Conservation (phyloP, 1,140 invertebrate genomes). For the Drosophila parvula region DNA sequence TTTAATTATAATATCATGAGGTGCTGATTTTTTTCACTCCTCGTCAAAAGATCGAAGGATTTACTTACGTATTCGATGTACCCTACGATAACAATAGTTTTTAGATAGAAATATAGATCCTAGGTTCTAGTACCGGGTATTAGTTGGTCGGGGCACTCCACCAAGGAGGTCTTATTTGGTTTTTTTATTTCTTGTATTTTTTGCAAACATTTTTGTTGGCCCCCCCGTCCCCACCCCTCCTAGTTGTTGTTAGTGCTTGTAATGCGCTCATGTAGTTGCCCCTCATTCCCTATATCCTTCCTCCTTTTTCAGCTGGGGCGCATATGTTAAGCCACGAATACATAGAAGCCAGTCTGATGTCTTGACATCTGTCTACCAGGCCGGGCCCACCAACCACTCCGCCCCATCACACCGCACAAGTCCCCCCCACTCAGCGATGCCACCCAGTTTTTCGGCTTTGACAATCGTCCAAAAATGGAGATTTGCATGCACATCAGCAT, state of each 20-base stretch:
- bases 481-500: slow-evolving; percentile 80
- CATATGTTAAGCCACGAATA: slow-evolving; percentile 58
- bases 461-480: slow-evolving; percentile 76
- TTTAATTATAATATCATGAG: too few relatives aligned
- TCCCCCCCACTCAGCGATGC: background rate
- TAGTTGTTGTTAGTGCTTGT: slow-evolving; percentile 58
- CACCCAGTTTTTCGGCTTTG: slow-evolving; percentile 32
- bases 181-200: slow-evolving; percentile 17
- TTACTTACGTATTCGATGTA: background rate
- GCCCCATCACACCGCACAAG: background rate
- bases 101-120: background rate
- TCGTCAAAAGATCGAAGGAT: too few relatives aligned
- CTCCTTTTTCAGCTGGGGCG: slow-evolving; percentile 41
- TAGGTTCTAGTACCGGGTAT: background rate
- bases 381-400: slow-evolving; percentile 1
- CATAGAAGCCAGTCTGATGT: slow-evolving; percentile 65
- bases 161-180: background rate
- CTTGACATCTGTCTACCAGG: slow-evolving; percentile 75
- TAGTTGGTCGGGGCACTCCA: background rate
- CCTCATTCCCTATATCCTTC: slow-evolving; percentile 1
- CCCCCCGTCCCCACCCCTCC: background rate
- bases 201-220: slow-evolving; percentile 33
- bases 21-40: too few relatives aligned
- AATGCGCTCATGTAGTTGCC: slow-evolving; percentile 65
- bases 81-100: background rate